Percentiles rank a stretch among this genome's conserved stretches.
Evolutionary conservation across 2,888 invertebrate species (phyloP).

Genomic region (Ochlodes sylvanus): DNA sequence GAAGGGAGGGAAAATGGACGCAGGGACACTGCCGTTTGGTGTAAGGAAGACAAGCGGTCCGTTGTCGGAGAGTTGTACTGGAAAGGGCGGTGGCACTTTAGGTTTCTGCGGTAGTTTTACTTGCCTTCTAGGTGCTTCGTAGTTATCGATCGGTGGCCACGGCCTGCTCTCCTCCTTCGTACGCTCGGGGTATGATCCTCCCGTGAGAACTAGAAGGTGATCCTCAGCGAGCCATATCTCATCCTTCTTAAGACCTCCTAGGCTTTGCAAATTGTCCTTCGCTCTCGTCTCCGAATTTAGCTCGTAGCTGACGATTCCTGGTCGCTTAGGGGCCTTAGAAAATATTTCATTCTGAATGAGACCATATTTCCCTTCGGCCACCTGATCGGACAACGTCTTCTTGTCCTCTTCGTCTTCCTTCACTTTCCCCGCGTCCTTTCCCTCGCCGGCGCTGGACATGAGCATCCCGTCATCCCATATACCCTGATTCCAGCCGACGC

Average conservation of each 20-base stretch:
- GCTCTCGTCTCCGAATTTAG: constrained; percentile 91
- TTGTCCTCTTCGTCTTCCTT: constrained; percentile 88
- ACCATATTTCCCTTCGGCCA: constrained; percentile 95
- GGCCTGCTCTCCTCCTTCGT: constrained; percentile 74
- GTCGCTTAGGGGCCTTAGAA: constrained; percentile 88
- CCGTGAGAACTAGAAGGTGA: constrained; percentile 92
- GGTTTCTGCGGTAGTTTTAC: constrained; percentile 93
- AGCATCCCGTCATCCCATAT: constrained; percentile 88
- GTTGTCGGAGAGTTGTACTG: constrained; percentile 93
- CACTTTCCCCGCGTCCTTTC: constrained; percentile 81
- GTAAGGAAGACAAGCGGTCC: constrained; percentile 95
- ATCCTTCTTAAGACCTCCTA: constrained; percentile 92
- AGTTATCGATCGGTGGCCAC: constrained; percentile 94
- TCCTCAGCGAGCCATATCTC: constrained; percentile 97
- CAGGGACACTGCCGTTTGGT: constrained; percentile 90
- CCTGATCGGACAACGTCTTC: constrained; percentile 95
- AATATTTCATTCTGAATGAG: constrained; percentile 94
- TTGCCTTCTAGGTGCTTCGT: constrained; percentile 92
- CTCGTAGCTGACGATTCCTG: constrained; percentile 93
- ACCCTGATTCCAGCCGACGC: constrained; percentile 81
- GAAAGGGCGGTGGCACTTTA: constrained; percentile 96
- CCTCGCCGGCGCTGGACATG: constrained; percentile 89
- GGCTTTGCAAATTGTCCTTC: constrained; percentile 90
- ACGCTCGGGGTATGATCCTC: constrained; percentile 88
- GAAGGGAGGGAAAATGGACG: constrained; percentile 88